Conservation (phyloP, 2,888 invertebrate species). For the Drosophila paramelanica region DNA sequence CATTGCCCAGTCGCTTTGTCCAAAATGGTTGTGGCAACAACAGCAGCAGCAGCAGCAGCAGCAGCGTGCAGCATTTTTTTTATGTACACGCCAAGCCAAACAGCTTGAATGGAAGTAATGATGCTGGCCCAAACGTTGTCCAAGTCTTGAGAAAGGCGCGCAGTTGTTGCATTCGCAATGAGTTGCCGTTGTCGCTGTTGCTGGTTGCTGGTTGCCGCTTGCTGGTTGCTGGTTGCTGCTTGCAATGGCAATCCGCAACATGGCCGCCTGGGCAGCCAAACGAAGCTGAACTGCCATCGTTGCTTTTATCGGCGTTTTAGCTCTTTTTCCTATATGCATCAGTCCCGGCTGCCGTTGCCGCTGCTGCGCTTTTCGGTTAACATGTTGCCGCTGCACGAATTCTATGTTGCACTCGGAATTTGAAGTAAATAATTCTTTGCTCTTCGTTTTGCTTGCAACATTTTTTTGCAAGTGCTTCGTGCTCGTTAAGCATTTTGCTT, state of each 20-base stretch:
- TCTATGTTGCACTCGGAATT: slow-evolving; percentile 82
- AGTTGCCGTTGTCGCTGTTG: slow-evolving; percentile 58
- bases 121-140: slow-evolving; percentile 73
- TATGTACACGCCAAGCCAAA: slow-evolving; percentile 78
- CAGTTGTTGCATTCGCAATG: slow-evolving; percentile 80
- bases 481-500: slow-evolving; percentile 82
- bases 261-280: slow-evolving; percentile 80
- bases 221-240: slow-evolving; percentile 26
- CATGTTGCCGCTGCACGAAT: slow-evolving; percentile 82
- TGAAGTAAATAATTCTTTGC: slow-evolving; percentile 77
- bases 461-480: slow-evolving; percentile 80
- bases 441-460: slow-evolving; percentile 56
- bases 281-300: slow-evolving; percentile 79
- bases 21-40: slow-evolving; percentile 68
- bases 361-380: slow-evolving; percentile 66
- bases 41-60: slow-evolving; percentile 35
- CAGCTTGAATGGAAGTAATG: slow-evolving; percentile 81
- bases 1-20: slow-evolving; percentile 64
- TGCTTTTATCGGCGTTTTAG: slow-evolving; percentile 74
- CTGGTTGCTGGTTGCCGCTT: slow-evolving; percentile 41
- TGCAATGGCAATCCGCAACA: slow-evolving; percentile 74
- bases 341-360: slow-evolving; percentile 14
- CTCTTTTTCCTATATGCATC: slow-evolving; percentile 52
- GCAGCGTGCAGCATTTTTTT: slow-evolving; percentile 61
- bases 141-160: slow-evolving; percentile 74